Conservation (phyloP, 1,140 invertebrate genomes). For the Aphis craccivora region DNA sequence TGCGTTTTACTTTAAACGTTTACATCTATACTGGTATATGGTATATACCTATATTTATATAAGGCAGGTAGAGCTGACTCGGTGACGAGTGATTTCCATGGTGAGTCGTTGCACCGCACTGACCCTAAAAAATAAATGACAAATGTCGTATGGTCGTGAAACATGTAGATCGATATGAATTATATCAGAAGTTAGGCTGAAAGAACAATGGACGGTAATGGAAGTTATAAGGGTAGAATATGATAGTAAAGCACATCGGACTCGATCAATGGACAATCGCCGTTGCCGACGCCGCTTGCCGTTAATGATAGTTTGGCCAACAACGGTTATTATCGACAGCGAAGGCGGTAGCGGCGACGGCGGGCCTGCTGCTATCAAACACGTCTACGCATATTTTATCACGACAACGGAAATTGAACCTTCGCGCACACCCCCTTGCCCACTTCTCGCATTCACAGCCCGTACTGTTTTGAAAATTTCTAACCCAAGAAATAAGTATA, state of each 20-base stretch:
- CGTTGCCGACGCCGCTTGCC: background rate
- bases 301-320: constrained; percentile 26
- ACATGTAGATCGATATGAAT: background rate
- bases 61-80: background rate
- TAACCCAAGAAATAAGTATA: background rate
- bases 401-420: constrained; percentile 14
- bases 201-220: background rate
- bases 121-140: background rate
- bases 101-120: background rate
- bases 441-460: background rate
- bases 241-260: background rate
- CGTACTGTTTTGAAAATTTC: background rate
- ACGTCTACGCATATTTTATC: constrained; percentile 29
- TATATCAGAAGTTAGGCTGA: background rate
- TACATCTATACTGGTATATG: background rate
- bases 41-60: background rate
- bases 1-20: background rate
- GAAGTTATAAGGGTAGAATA: background rate
- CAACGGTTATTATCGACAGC: background rate
- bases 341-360: background rate
- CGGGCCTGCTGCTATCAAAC: background rate
- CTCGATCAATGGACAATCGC: constrained; percentile 22
- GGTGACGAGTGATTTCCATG: background rate
- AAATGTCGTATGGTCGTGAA: background rate
- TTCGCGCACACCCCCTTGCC: background rate